Evolutionary conservation across 1,140 invertebrate species (phyloP).

Genomic region (Drosophila ananassae): DNA sequence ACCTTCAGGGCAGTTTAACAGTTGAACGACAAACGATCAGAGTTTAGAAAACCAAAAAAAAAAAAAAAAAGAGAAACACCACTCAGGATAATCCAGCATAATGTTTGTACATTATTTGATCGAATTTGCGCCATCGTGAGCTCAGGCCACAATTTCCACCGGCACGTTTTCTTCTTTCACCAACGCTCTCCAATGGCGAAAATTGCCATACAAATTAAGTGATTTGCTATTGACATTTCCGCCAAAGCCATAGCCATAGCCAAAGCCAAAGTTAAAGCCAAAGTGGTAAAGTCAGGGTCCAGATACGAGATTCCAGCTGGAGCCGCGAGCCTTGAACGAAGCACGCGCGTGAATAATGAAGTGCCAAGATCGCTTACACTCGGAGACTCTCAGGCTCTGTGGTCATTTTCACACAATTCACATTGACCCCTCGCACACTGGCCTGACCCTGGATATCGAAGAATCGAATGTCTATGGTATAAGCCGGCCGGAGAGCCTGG

Average conservation of each 20-base stretch:
- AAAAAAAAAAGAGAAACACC: conserved; percentile 10
- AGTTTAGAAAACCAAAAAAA: conserved; percentile 20
- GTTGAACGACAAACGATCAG: conserved; percentile 56
- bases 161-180: conserved; percentile 62
- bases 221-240: conserved; percentile 84
- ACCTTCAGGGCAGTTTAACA: not conserved
- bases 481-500: not conserved
- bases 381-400: conserved; percentile 16
- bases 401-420: conserved; percentile 79
- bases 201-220: conserved; percentile 83
- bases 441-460: conserved; percentile 66
- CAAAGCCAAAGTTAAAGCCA: conserved; percentile 4
- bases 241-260: conserved; percentile 37
- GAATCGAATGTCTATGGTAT: conserved; percentile 2
- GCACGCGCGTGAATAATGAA: conserved; percentile 83
- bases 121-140: conserved; percentile 73
- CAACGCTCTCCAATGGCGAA: conserved; percentile 45
- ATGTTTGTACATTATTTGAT: conserved; percentile 77
- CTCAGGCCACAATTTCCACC: conserved; percentile 49
- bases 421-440: conserved; percentile 71
- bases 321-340: conserved; percentile 69
- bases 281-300: conserved; percentile 7
- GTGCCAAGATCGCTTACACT: conserved; percentile 82
- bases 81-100: conserved; percentile 54
- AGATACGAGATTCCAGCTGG: conserved; percentile 10